Conservation (phyloP, 2,888 invertebrate species). For the Polyploca ridens region DNA sequence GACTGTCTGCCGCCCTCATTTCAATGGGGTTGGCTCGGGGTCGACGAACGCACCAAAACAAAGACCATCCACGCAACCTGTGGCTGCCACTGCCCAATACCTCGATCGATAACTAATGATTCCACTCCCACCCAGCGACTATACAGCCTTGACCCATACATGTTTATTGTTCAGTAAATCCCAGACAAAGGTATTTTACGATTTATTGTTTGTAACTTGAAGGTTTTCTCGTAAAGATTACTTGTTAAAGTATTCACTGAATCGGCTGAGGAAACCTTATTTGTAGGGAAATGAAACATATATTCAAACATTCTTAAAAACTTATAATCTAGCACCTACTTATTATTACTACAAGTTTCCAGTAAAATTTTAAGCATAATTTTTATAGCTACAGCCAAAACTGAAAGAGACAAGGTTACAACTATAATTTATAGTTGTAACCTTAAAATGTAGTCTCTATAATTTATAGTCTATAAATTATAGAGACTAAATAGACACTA, state of each 20-base stretch:
- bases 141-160: constrained; percentile 15
- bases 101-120: constrained; percentile 27
- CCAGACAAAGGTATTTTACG: constrained; percentile 9
- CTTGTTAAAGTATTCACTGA: constrained; percentile 18
- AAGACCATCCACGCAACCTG: constrained; percentile 63
- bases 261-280: constrained; percentile 6
- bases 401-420: too few species aligned
- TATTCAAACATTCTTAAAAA: not conserved
- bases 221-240: constrained; percentile 21
- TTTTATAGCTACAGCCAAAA: too few species aligned
- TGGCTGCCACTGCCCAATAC: constrained; percentile 33
- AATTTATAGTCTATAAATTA: too few species aligned
- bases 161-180: not conserved
- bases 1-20: constrained; percentile 61
- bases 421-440: too few species aligned
- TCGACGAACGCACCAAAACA: constrained; percentile 77
- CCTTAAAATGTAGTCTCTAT: too few species aligned
- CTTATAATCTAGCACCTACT: not conserved
- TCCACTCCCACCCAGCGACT: constrained; percentile 12
- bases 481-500: too few species aligned
- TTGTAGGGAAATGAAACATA: not conserved
- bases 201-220: constrained; percentile 15
- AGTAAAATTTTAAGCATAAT: too few species aligned
- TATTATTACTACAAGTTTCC: not conserved
- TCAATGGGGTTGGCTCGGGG: constrained; percentile 48